Evolutionary conservation across 1,140 invertebrate genomes (phyloP).

Genomic region (Coelopa frigida): DNA sequence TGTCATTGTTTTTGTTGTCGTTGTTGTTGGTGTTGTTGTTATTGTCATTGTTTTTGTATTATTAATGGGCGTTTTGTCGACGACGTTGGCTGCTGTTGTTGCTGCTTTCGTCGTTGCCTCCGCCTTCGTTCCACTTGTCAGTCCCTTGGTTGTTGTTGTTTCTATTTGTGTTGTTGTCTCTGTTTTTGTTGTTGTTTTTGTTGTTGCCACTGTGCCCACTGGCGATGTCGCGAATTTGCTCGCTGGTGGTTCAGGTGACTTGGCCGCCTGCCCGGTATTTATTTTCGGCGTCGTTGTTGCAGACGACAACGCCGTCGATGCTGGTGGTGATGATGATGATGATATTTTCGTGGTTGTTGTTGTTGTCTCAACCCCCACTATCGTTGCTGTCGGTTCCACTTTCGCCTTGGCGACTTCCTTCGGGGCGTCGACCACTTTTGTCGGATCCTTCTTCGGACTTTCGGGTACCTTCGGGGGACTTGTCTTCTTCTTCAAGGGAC

Average conservation of each 20-base stretch:
- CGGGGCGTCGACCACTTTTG: constrained; percentile 4
- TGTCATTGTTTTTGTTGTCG: constrained; percentile 16
- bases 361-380: background rate
- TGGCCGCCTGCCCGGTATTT: constrained; percentile 40
- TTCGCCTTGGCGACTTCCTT: background rate
- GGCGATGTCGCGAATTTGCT: constrained; percentile 5
- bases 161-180: constrained; percentile 8
- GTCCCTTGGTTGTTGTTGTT: constrained; percentile 8
- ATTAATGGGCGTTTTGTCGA: no score
- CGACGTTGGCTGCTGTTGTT: no score
- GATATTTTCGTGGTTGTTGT: constrained; percentile 12
- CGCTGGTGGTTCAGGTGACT: constrained; percentile 42
- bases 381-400: background rate
- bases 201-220: background rate
- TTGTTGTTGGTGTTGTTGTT: constrained; percentile 19
- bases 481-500: background rate
- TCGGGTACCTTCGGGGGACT: background rate
- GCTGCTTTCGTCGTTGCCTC: no score
- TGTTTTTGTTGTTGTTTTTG: constrained; percentile 17
- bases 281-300: constrained; percentile 34
- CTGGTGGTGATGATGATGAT: constrained; percentile 8
- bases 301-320: constrained; percentile 18
- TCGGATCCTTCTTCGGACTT: background rate
- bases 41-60: constrained; percentile 19
- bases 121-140: background rate